Evolutionary conservation across 1,140 invertebrate genomes (phyloP).

Genomic region (Drosophila truncata): DNA sequence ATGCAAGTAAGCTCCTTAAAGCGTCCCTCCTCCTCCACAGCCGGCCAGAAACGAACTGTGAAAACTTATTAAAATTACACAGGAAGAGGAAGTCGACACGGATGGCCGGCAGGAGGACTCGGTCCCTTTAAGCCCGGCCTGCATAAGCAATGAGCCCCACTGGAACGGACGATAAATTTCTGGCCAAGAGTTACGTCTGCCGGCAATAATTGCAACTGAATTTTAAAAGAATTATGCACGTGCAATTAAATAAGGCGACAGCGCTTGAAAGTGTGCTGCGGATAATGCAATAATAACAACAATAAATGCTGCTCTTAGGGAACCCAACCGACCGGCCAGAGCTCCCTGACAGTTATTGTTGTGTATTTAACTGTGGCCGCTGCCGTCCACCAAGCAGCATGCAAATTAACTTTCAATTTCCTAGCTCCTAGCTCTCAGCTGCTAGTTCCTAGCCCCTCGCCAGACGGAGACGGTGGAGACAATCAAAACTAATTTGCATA

Average conservation of each 20-base stretch:
- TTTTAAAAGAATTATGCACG: constrained; percentile 83
- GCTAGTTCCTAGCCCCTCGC: background rate
- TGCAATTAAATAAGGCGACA: constrained; percentile 78
- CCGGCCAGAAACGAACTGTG: constrained; percentile 36
- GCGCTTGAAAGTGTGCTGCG: constrained; percentile 51
- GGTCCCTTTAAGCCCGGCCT: constrained; percentile 60
- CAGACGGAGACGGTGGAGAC: constrained; percentile 56
- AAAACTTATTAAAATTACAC: constrained; percentile 77
- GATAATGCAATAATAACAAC: constrained; percentile 80
- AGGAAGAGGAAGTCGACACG: constrained; percentile 15
- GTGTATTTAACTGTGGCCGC: constrained; percentile 73
- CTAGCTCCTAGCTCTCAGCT: constrained; percentile 14
- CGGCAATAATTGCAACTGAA: constrained; percentile 71
- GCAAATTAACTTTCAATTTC: constrained; percentile 85
- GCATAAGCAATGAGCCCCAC: constrained; percentile 71
- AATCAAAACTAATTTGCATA: constrained; percentile 84
- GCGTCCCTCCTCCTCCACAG: constrained; percentile 20
- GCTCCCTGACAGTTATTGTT: constrained; percentile 65
- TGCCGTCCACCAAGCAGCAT: constrained; percentile 66
- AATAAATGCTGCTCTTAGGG: constrained; percentile 62
- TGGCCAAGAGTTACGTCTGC: constrained; percentile 48
- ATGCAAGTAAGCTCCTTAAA: constrained; percentile 80
- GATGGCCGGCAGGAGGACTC: constrained; percentile 1
- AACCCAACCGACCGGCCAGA: background rate
- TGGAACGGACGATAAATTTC: constrained; percentile 71